Conservation (phyloP, 2,113 vertebrate species). For the Vidua chalybeata region DNA sequence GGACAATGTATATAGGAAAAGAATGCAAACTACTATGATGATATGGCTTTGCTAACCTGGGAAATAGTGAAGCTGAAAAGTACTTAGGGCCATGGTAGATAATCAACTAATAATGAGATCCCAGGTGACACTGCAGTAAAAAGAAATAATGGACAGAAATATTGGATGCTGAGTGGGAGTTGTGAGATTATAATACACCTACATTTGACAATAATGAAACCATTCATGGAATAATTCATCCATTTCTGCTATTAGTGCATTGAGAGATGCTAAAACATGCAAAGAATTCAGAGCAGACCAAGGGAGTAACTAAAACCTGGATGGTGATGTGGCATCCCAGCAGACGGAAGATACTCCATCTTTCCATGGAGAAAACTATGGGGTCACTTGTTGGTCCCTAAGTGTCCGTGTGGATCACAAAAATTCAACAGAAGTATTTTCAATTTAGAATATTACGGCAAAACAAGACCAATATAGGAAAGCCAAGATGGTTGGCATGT, state of each 20-base stretch:
- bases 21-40: not conserved
- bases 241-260: not conserved
- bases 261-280: not conserved
- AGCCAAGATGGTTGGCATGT: not conserved
- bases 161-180: not conserved
- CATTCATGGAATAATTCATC: not conserved
- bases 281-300: not conserved
- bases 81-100: not conserved
- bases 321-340: not conserved
- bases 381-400: not conserved
- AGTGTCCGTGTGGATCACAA: fast-evolving
- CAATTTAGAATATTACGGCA: not conserved
- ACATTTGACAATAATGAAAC: not conserved
- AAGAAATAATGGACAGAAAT: constrained; percentile 7
- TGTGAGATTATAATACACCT: not conserved
- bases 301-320: not conserved
- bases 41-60: not conserved
- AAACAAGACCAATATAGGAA: not conserved
- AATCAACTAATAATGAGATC: constrained; percentile 41
- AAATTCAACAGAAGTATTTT: not conserved
- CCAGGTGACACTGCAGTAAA: constrained; percentile 8
- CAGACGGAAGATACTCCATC: not conserved
- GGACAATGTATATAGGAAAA: not conserved
- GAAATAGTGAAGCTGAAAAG: not conserved
- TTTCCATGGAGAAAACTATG: not conserved